Conservation (phyloP, 2,113 vertebrate species). For the Steatornis caripensis region DNA sequence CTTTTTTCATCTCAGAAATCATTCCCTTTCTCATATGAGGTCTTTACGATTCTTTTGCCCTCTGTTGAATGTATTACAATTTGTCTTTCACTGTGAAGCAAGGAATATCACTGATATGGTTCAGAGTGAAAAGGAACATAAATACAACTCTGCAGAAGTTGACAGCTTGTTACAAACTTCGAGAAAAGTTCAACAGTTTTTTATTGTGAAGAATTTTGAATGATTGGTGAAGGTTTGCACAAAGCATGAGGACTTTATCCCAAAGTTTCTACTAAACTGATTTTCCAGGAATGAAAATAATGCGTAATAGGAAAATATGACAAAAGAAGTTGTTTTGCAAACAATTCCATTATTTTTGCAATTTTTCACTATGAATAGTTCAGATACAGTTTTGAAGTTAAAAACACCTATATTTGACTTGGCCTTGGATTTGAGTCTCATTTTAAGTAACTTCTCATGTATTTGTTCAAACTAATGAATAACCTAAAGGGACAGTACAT, state of each 20-base stretch:
- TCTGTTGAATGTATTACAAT: conserved; percentile 30
- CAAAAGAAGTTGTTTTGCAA: background rate
- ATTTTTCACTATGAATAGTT: background rate
- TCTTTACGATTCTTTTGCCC: conserved; percentile 38
- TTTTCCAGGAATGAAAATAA: background rate
- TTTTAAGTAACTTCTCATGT: background rate
- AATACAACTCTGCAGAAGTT: conserved; percentile 20
- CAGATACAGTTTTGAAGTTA: background rate
- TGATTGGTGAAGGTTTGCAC: background rate
- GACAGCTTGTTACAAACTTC: conserved; percentile 24
- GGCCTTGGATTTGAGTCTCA: background rate
- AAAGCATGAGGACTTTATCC: background rate
- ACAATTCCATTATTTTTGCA: background rate
- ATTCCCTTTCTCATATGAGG: conserved; percentile 17
- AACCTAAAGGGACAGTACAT: background rate
- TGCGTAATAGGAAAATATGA: background rate
- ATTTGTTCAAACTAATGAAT: background rate
- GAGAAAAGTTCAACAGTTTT: background rate
- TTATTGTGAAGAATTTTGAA: conserved; percentile 9
- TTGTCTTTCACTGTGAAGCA: conserved; percentile 46
- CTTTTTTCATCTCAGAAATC: conserved; percentile 27
- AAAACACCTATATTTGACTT: background rate
- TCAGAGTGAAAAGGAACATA: background rate
- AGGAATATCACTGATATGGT: background rate
- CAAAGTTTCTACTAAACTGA: background rate